These are phyloP conservation scores for Astyanax mexicanus DNA, from an alignment of 2,797 vertebrate species.

Conservation along the genomic window DNA sequence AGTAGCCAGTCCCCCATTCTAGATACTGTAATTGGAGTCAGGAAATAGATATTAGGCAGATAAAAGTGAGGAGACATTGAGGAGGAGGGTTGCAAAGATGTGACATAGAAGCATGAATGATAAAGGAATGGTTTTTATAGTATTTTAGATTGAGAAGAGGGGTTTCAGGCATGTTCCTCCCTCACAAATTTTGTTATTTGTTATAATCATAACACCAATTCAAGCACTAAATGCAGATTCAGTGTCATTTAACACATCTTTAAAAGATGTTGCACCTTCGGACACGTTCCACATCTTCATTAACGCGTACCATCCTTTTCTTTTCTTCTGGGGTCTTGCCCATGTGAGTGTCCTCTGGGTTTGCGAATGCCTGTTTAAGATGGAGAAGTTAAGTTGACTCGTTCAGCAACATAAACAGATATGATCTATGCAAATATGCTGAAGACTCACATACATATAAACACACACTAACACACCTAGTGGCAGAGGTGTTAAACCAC, in stretches of 20 bases:
- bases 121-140: too few relatives aligned
- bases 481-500: neutral
- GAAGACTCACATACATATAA: too few relatives aligned
- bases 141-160: too few relatives aligned
- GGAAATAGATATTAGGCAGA: too few relatives aligned
- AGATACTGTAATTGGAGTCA: too few relatives aligned
- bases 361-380: slow-evolving; percentile 79
- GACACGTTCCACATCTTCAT: slow-evolving; percentile 85
- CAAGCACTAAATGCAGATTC: neutral
- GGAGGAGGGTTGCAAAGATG: too few relatives aligned
- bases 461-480: neutral
- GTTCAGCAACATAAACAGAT: neutral
- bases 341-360: slow-evolving; percentile 78
- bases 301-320: slow-evolving; percentile 76
- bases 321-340: slow-evolving; percentile 74
- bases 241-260: neutral
- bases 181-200: too few relatives aligned
- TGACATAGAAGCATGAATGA: too few relatives aligned
- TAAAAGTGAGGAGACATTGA: too few relatives aligned
- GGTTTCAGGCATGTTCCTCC: too few relatives aligned
- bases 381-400: neutral
- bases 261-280: slow-evolving; percentile 77
- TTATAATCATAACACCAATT: too few relatives aligned
- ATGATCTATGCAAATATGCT: neutral
- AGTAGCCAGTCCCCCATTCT: too few relatives aligned